These are phyloP conservation scores for Aphelocoma californica DNA, from an alignment of 2,797 vertebrate species.

Conservation along the genomic window DNA sequence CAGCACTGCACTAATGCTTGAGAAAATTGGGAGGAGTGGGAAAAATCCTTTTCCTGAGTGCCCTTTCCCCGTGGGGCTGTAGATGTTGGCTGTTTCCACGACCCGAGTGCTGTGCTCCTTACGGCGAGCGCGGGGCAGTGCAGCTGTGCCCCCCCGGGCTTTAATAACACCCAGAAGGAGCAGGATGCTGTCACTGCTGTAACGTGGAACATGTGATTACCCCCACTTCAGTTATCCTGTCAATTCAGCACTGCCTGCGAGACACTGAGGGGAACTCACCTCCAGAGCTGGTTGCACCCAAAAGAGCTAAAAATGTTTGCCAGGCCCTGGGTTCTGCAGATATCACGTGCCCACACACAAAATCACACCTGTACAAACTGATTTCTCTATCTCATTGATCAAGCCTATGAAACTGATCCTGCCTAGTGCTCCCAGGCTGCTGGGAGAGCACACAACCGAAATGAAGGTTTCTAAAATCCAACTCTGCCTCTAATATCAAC, in stretches of 20 bases:
- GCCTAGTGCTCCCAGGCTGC: not conserved
- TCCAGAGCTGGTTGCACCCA: not conserved
- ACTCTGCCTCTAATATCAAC: not conserved
- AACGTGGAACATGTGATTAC: not conserved
- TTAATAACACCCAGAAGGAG: not conserved
- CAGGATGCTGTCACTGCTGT: not conserved
- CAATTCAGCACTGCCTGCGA: not conserved
- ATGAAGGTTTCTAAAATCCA: not conserved
- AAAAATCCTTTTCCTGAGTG: not conserved
- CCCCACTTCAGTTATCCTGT: not conserved
- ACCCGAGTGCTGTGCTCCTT: accelerated
- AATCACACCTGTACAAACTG: not conserved
- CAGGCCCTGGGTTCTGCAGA: not conserved
- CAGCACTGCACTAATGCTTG: not conserved
- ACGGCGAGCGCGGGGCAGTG: not conserved
- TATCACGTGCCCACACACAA: accelerated
- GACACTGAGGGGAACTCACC: not conserved
- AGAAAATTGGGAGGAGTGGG: not conserved
- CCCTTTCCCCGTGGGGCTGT: not conserved
- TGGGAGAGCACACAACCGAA: not conserved
- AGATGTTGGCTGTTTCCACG: not conserved
- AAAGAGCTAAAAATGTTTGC: not conserved
- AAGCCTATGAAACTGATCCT: not conserved
- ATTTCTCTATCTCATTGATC: not conserved
- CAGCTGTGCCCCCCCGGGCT: not conserved